Conservation (phyloP, 2,888 invertebrate species). For the Muscina levida region DNA sequence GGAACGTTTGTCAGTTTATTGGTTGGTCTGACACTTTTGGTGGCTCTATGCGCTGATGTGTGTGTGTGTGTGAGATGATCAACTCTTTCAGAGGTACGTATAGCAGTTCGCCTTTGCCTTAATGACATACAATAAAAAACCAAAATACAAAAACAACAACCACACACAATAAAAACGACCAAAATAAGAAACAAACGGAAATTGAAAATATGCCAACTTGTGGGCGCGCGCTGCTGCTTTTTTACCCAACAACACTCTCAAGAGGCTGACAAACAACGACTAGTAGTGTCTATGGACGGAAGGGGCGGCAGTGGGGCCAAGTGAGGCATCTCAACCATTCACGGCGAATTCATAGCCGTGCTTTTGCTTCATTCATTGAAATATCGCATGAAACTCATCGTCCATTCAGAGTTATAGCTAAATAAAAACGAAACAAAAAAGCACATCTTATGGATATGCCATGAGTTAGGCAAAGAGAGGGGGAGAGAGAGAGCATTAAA, state of each 20-base stretch:
- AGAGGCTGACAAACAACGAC: constrained; percentile 30
- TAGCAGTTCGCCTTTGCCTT: constrained; percentile 31
- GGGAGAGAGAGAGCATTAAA: neutral
- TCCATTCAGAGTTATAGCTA: constrained; percentile 30
- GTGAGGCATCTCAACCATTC: neutral
- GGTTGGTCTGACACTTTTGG: neutral
- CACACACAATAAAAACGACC: constrained; percentile 30
- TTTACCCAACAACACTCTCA: constrained; percentile 27
- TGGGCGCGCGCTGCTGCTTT: constrained; percentile 74
- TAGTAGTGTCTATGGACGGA: neutral
- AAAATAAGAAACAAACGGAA: constrained; percentile 72
- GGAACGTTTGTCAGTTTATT: no score
- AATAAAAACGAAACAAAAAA: neutral
- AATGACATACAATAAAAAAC: constrained; percentile 33
- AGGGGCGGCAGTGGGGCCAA: neutral
- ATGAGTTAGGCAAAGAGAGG: neutral
- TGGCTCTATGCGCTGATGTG: neutral
- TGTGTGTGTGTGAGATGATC: no score
- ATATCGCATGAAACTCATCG: constrained; percentile 66
- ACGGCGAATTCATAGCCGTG: constrained; percentile 71
- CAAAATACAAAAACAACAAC: constrained; percentile 10
- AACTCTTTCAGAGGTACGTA: constrained; percentile 22
- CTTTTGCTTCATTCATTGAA: constrained; percentile 76
- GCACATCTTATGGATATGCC: constrained; percentile 11
- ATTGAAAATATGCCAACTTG: constrained; percentile 79